Evolutionary conservation across 2,797 vertebrate genomes (phyloP).

Genomic region (Pseudopleuronectes americanus): DNA sequence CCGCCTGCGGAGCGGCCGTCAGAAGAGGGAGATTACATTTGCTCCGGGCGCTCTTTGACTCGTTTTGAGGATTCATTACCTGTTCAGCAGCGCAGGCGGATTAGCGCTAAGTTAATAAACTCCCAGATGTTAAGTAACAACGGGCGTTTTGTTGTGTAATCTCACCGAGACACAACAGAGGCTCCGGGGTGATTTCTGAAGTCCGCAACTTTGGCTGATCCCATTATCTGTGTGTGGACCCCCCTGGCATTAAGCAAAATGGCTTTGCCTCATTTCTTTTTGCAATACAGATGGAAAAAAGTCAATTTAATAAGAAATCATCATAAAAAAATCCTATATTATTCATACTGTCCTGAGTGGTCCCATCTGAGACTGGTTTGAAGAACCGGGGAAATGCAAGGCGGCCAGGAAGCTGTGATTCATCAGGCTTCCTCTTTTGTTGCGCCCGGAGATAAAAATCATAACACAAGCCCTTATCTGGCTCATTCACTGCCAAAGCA

Average conservation of each 20-base stretch:
- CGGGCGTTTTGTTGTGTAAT: slow-evolving; percentile 5
- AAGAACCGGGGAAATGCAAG: slow-evolving; percentile 27
- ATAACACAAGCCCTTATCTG: slow-evolving; percentile 61
- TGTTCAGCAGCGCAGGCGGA: slow-evolving; percentile 24
- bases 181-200: background rate
- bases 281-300: background rate
- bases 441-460: slow-evolving; percentile 68
- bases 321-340: background rate
- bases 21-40: slow-evolving; percentile 56
- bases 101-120: slow-evolving; percentile 9
- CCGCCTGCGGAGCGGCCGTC: slow-evolving; percentile 55
- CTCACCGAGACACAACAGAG: background rate
- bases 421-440: slow-evolving; percentile 63
- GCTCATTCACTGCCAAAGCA: slow-evolving; percentile 64
- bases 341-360: background rate
- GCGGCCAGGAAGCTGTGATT: slow-evolving; percentile 68
- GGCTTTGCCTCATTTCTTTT: background rate
- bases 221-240: slow-evolving; percentile 3
- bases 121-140: slow-evolving; percentile 9
- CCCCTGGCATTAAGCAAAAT: slow-evolving; percentile 13
- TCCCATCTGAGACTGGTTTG: slow-evolving; percentile 2
- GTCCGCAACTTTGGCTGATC: background rate
- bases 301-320: too few relatives aligned
- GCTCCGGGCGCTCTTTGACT: slow-evolving; percentile 31
- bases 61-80: slow-evolving; percentile 35